Conservation (phyloP, 2,888 invertebrate genomes). For the Microplitis deprimator region DNA sequence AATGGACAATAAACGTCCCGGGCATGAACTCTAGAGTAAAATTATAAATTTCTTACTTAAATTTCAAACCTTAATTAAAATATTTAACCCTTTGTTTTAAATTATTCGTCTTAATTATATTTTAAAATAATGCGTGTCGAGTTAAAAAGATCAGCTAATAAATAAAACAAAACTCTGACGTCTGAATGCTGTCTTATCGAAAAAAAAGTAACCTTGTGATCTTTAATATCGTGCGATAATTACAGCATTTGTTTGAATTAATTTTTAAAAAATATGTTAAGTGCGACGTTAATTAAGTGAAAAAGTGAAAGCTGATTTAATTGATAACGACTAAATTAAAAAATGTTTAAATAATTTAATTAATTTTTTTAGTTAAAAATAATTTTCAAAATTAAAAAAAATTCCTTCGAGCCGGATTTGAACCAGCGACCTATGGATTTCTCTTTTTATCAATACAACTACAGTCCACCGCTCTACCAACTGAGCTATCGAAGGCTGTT, state of each 20-base stretch:
- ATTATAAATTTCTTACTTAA: not conserved
- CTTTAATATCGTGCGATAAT: not conserved
- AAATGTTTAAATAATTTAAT: not conserved
- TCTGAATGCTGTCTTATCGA: not conserved
- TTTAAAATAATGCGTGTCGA: not conserved
- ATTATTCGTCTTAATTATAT: too few relatives aligned
- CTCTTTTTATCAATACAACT: conserved; percentile 57
- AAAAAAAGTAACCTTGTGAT: not conserved
- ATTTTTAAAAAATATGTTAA: not conserved
- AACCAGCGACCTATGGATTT: conserved; percentile 71
- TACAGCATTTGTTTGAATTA: not conserved
- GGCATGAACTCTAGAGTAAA: not conserved
- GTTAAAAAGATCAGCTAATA: not conserved
- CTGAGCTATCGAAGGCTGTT: conserved; percentile 70
- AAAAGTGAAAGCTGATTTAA: not conserved
- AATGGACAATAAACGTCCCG: too few relatives aligned
- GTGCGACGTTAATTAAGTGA: not conserved
- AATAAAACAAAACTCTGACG: not conserved
- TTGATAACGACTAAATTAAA: not conserved
- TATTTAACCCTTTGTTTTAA: too few relatives aligned
- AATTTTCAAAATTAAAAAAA: conserved; percentile 42
- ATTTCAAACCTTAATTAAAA: too few relatives aligned
- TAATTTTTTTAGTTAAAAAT: too few relatives aligned
- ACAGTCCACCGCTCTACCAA: conserved; percentile 72
- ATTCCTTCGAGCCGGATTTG: conserved; percentile 70